These are phyloP conservation scores for Pedicia rivosa DNA, from an alignment of 2,888 invertebrate genomes.

Conservation along the genomic window DNA sequence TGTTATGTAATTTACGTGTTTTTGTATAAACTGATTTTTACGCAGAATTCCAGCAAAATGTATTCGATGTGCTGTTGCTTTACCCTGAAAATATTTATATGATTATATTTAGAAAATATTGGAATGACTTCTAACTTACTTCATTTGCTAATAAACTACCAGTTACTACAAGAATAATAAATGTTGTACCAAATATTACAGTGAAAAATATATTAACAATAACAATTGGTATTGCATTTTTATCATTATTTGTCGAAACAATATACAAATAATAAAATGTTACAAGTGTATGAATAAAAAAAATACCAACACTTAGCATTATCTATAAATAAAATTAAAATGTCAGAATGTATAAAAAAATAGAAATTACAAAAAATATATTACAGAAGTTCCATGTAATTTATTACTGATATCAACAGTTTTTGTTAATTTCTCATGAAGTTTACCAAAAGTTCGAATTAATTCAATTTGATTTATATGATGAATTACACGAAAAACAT, in stretches of 20 bases:
- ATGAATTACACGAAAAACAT: no score
- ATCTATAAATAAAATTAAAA: not conserved
- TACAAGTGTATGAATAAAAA: not conserved
- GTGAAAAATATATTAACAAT: not conserved
- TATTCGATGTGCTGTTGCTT: no score
- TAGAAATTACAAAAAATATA: not conserved
- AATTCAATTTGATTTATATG: no score
- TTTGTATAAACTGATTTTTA: no score
- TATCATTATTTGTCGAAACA: not conserved
- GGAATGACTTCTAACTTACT: not conserved
- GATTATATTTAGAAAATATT: not conserved
- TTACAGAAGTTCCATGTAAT: not conserved
- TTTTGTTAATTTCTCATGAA: no score
- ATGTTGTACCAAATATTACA: not conserved
- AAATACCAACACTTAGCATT: not conserved
- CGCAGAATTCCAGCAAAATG: no score
- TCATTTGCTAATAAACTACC: not conserved
- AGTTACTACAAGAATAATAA: not conserved
- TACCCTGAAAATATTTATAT: no score
- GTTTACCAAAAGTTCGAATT: no score
- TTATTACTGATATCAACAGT: no score
- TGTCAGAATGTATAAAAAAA: not conserved
- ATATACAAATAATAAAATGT: not conserved
- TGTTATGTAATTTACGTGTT: not conserved
- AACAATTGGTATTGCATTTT: not conserved